phyloP scores from a whole-genome alignment of 1,140 invertebrate genomes.

The Aphelenchoides avenae region DNA sequence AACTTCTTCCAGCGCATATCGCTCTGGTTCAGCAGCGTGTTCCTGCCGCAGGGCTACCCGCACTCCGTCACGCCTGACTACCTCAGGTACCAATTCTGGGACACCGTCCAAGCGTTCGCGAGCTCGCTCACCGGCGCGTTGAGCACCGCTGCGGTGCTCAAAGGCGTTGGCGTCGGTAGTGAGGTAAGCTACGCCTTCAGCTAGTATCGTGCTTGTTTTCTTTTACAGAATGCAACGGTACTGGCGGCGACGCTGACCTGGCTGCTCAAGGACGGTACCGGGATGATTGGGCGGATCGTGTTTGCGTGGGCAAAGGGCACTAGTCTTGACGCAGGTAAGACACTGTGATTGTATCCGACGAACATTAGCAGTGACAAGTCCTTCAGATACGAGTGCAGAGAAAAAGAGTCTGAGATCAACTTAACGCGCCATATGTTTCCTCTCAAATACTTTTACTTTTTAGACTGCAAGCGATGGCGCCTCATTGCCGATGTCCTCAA shows the following conservation, averaged over 20 bases:
- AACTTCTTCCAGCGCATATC: too few species aligned
- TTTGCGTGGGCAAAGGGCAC: slow-evolving; percentile 87
- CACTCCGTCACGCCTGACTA: slow-evolving; percentile 85
- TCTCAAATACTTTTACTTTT: slow-evolving; percentile 13
- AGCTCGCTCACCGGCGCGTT: slow-evolving; percentile 66
- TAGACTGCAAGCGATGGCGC: slow-evolving; percentile 59
- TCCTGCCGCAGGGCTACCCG: slow-evolving; percentile 82
- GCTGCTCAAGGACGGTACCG: slow-evolving; percentile 75
- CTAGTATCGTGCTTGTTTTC: not conserved
- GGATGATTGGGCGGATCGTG: slow-evolving; percentile 75
- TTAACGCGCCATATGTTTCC: not conserved
- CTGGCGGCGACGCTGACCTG: slow-evolving; percentile 87
- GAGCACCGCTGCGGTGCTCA: slow-evolving; percentile 79
- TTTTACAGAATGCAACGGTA: slow-evolving; percentile 69
- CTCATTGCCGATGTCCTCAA: slow-evolving; percentile 90
- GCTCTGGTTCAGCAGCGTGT: slow-evolving; percentile 63
- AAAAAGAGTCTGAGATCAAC: slow-evolving; percentile 2
- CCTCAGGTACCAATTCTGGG: slow-evolving; percentile 83
- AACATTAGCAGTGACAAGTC: slow-evolving; percentile 3
- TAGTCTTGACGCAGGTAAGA: slow-evolving; percentile 41
- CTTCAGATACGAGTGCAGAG: slow-evolving; percentile 16
- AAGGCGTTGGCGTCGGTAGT: slow-evolving; percentile 85
- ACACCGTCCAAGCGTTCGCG: slow-evolving; percentile 71
- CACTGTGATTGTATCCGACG: slow-evolving; percentile 6
- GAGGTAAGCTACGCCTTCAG: slow-evolving; percentile 55